Evolutionary conservation across 2,797 vertebrate species (phyloP).

Genomic region (Sebastes vulpes): DNA sequence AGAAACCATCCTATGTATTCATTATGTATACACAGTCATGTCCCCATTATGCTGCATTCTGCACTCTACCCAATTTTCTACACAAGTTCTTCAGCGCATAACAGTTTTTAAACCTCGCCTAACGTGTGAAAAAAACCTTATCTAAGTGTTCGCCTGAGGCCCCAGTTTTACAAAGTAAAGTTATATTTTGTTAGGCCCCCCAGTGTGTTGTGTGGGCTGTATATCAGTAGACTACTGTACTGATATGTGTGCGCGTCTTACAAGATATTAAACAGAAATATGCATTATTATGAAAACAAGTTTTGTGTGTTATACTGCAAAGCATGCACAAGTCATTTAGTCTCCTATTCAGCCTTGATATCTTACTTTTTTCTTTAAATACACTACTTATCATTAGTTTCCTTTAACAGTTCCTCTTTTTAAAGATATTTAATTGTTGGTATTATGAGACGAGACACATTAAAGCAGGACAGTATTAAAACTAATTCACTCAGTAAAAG

Average conservation of each 20-base stretch:
- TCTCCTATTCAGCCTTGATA: background rate
- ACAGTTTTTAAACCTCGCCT: constrained; percentile 13
- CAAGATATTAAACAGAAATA: constrained; percentile 15
- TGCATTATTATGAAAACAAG: background rate
- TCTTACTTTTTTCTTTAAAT: background rate
- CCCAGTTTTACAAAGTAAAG: constrained; percentile 30
- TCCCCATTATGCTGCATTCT: background rate
- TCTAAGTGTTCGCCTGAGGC: constrained; percentile 15
- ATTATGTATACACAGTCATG: constrained; percentile 26
- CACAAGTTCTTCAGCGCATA: background rate
- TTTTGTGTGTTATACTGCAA: background rate
- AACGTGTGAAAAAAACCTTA: background rate
- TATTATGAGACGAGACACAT: background rate
- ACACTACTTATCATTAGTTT: background rate
- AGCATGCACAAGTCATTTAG: background rate
- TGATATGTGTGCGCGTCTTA: background rate
- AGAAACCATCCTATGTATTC: background rate
- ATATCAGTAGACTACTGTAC: background rate
- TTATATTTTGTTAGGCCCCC: constrained; percentile 18
- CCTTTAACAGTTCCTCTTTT: background rate
- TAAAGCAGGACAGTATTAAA: background rate
- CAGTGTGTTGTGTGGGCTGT: constrained; percentile 9
- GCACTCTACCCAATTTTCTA: constrained; percentile 1
- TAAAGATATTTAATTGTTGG: background rate
- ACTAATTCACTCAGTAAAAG: background rate